phyloP scores from a whole-genome alignment of 2,113 vertebrate genomes.

The Oophaga pumilio region DNA sequence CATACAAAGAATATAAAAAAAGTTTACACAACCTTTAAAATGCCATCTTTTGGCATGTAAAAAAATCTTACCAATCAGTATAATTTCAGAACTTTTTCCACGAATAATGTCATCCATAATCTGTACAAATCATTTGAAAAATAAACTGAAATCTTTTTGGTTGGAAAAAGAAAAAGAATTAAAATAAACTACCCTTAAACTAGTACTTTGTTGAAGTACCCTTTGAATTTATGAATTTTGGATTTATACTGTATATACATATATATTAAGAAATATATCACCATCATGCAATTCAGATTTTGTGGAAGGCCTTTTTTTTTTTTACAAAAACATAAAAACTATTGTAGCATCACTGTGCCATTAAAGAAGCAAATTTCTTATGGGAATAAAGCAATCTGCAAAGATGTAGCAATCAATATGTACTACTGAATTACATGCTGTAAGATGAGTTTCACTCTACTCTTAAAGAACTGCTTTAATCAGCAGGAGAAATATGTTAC shows the following conservation, averaged over 20 bases:
- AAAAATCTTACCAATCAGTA: too few relatives aligned
- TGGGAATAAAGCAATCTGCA: constrained; percentile 58
- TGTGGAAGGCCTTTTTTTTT: constrained; percentile 1
- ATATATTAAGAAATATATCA: not conserved
- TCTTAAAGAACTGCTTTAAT: constrained; percentile 49
- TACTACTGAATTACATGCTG: constrained; percentile 52
- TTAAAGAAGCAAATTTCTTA: constrained; percentile 55
- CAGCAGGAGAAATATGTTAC: constrained; percentile 51
- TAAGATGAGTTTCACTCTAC: constrained; percentile 43
- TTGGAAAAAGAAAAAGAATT: too few relatives aligned
- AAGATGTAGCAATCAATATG: constrained; percentile 55
- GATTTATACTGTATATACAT: not conserved
- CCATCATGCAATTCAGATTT: constrained; percentile 18
- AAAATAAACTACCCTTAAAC: too few relatives aligned
- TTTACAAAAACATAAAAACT: constrained; percentile 33
- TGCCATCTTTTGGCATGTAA: too few relatives aligned
- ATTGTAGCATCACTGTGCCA: constrained; percentile 37
- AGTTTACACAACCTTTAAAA: too few relatives aligned
- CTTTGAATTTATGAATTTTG: too few relatives aligned
- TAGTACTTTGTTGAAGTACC: too few relatives aligned
- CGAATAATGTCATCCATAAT: too few relatives aligned
- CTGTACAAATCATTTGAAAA: too few relatives aligned
- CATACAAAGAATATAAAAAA: too few relatives aligned
- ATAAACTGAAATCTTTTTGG: too few relatives aligned
- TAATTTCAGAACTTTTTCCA: too few relatives aligned